Conservation (phyloP, 2,113 vertebrate species). For the Phylloscopus trochilus region DNA sequence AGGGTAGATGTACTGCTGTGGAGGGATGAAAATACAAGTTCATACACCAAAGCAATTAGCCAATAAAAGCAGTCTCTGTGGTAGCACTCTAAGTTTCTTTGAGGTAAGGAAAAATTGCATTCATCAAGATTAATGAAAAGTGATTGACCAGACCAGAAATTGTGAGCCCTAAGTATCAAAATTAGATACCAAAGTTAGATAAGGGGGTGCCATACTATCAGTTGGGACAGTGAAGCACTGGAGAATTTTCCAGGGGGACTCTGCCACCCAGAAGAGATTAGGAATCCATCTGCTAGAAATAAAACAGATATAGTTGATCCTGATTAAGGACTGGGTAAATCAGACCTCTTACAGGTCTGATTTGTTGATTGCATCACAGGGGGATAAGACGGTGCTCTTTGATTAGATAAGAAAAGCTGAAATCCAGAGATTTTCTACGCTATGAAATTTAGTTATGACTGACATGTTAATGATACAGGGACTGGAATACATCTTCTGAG, state of each 20-base stretch:
- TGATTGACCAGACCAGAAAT: background rate
- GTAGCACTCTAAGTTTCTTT: background rate
- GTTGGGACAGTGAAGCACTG: background rate
- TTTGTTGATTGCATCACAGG: background rate
- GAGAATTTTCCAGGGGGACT: background rate
- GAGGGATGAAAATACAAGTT: background rate
- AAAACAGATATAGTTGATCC: conserved; percentile 16
- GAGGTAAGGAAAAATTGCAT: background rate
- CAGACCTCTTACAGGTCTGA: background rate
- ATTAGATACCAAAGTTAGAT: background rate
- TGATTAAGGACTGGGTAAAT: background rate
- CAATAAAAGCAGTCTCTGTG: background rate
- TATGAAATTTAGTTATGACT: background rate
- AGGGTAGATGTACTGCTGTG: background rate
- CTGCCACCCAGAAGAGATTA: background rate
- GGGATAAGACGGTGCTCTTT: background rate
- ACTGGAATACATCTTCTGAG: background rate
- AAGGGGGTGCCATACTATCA: background rate
- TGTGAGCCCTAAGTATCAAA: background rate
- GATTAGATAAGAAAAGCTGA: background rate
- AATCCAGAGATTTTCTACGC: background rate
- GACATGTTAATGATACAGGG: background rate
- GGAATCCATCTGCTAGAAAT: background rate
- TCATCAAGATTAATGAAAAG: background rate
- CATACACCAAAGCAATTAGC: background rate